Percentiles rank a stretch among this genome's conserved stretches.
These are phyloP conservation scores for Helicoverpa zea DNA, from an alignment of 1,140 invertebrate genomes.

Conservation along the genomic window DNA sequence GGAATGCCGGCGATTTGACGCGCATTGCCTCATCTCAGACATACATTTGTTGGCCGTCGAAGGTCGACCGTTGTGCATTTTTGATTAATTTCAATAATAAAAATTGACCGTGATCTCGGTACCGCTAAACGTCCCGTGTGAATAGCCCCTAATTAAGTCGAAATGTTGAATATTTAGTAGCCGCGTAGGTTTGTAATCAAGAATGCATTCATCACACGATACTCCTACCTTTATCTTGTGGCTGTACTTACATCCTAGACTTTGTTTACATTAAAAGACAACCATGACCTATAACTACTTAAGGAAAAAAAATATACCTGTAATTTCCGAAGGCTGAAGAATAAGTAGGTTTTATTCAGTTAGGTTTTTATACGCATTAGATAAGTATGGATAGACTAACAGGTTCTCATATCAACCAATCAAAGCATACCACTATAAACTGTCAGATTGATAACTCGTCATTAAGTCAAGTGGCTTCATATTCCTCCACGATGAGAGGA, in stretches of 20 bases:
- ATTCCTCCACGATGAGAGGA: constrained; percentile 2
- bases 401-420: no score
- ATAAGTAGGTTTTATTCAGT: no score
- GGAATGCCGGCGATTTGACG: constrained; percentile 78
- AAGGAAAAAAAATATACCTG: no score
- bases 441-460: neutral
- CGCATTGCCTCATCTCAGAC: constrained; percentile 67
- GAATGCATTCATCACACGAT: constrained; percentile 13
- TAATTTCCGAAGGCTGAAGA: no score
- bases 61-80: constrained; percentile 45
- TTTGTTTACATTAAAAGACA: no score
- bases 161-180: neutral
- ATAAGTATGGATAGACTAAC: no score
- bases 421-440: no score
- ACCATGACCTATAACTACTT: no score
- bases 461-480: neutral
- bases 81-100: constrained; percentile 47
- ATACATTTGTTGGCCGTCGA: constrained; percentile 44
- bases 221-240: neutral
- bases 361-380: no score
- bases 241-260: no score
- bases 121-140: constrained; percentile 18
- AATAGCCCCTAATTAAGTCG: constrained; percentile 12
- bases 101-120: constrained; percentile 27
- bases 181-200: neutral